phyloP scores from a whole-genome alignment of 2,113 vertebrate species.

The Aythya baeri region DNA sequence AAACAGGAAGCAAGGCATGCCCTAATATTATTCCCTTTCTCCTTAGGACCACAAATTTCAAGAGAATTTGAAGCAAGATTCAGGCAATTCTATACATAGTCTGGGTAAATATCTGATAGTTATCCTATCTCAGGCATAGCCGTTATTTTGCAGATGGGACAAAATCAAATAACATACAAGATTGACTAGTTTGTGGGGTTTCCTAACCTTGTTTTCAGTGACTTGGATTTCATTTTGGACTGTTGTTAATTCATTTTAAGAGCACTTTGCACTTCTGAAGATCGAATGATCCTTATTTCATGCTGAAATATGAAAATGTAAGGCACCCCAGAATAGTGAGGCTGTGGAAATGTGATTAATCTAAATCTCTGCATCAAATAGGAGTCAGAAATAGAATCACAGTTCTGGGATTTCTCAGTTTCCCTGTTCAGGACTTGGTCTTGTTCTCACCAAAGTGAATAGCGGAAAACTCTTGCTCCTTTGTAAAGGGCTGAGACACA shows the following conservation, averaged over 20 bases:
- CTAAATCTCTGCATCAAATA: not conserved
- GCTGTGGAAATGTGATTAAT: not conserved
- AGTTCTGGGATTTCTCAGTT: not conserved
- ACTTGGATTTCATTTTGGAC: not conserved
- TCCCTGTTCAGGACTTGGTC: not conserved
- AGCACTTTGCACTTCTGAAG: not conserved
- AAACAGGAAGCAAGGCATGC: not conserved
- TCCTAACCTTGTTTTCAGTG: not conserved
- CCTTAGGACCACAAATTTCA: not conserved
- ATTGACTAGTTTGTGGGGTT: not conserved
- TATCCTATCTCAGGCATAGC: not conserved
- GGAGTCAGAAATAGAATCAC: not conserved
- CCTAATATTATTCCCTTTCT: not conserved
- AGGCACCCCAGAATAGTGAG: not conserved
- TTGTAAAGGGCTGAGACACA: not conserved
- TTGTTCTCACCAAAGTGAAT: not conserved
- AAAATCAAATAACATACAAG: not conserved
- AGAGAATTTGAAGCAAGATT: not conserved
- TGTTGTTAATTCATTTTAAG: not conserved
- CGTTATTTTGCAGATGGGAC: not conserved
- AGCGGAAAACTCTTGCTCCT: not conserved
- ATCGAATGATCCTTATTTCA: not conserved
- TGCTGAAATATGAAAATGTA: not conserved
- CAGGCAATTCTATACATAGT: not conserved
- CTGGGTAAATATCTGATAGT: not conserved